Base-by-base conservation (phyloP, 2,888 invertebrate species). In the Mythimna ferrago region DNA sequence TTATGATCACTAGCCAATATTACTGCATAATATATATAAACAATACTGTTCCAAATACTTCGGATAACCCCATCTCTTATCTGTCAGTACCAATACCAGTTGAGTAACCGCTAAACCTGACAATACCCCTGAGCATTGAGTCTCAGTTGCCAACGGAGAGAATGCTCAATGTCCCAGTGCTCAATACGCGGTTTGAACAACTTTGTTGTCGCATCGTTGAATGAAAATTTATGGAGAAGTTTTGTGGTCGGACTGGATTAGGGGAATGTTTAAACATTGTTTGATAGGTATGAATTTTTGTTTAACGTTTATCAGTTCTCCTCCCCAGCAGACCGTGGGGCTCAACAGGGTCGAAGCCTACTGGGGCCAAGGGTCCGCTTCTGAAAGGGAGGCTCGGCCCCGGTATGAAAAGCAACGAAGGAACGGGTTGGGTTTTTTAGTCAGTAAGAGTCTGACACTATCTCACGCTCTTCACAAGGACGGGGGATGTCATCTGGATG, bases 31-130 rank as follows among this genome's bases (percentile, higher is more conserved):
- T 9, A 14, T 14, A 16, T 6, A 48, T 11, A 10, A 0, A 11
- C 11, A 48, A 48, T 48, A 48, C 48, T 48, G 6, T 48, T 48
- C 14, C n/a, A 26, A 73, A 54, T 44, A 61, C 44, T 54, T 44
- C 6, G 11, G 56, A 2, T 73, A 48, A 66, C 38, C 41, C n/a
- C 56, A 56, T 44, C 57, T 53, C 32, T 74, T 80, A 82, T 81
- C 81, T 65, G 69, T 2, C 10, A 57, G 51, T 14, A 19, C 61
- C 78, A 75, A 67, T 53, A 78, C 62, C 69, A 71, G 61, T 63
- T 69, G 44, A 68, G 44, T 26, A 61, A 74, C 75, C 80, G 3
- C 80, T 32, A 69, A 79, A 53, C 57, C 66, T 54, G 69, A 60
- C 56, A 63, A 64, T 64, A 32, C 73, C 71, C 63, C 56, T 16